These are phyloP conservation scores for Dysdera silvatica DNA, from an alignment of 1,140 invertebrate species.

Conservation along the genomic window DNA sequence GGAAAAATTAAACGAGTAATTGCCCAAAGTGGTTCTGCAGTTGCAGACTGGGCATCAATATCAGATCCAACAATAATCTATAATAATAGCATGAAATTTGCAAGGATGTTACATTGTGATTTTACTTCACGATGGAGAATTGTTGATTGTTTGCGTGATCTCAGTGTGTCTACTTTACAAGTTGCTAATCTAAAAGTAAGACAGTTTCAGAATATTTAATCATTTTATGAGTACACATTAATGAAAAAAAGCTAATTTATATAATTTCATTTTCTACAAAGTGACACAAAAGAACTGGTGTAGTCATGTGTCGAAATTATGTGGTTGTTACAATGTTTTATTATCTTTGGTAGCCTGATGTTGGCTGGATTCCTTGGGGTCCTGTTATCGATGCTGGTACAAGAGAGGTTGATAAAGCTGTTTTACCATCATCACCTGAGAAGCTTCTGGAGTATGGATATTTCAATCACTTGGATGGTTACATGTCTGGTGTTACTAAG, in stretches of 20 bases:
- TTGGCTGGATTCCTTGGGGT: conserved; percentile 86
- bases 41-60: conserved; percentile 87
- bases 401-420: conserved; percentile 60
- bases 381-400: conserved; percentile 82
- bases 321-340: not conserved
- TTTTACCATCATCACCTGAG: conserved; percentile 67
- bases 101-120: conserved; percentile 70
- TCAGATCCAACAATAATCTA: conserved; percentile 73
- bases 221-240: not conserved
- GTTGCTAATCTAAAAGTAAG: conserved; percentile 26
- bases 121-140: conserved; percentile 80
- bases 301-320: not conserved
- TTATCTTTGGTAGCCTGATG: conserved; percentile 56
- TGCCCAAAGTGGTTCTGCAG: conserved; percentile 73
- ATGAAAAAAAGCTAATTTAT: not conserved
- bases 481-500: conserved; percentile 80
- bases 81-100: conserved; percentile 80
- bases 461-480: conserved; percentile 56
- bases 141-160: conserved; percentile 69
- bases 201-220: not conserved
- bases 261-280: not conserved
- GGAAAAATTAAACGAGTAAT: conserved; percentile 35
- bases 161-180: conserved; percentile 27
- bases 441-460: conserved; percentile 55
- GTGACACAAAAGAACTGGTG: not conserved